These are phyloP conservation scores for Cactoblastis cactorum DNA, from an alignment of 2,888 invertebrate genomes.

Conservation along the genomic window DNA sequence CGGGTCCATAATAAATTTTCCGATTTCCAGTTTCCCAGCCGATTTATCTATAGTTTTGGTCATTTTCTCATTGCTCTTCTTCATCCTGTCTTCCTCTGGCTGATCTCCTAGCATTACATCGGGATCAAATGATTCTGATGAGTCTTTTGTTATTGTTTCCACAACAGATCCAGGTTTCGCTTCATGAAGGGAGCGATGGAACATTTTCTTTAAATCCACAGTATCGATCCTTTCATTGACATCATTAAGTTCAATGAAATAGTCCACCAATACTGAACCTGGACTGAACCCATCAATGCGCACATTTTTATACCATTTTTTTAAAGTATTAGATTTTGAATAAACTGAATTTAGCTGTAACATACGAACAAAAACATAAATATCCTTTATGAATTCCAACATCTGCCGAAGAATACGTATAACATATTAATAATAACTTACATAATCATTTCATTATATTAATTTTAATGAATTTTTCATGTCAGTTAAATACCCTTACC, in stretches of 20 bases:
- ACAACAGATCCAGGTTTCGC: slow-evolving; percentile 73
- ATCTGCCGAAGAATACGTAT: too few relatives aligned
- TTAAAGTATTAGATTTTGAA: slow-evolving; percentile 84
- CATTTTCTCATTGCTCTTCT: slow-evolving; percentile 69
- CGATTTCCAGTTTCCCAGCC: slow-evolving; percentile 85
- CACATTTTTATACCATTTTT: slow-evolving; percentile 91
- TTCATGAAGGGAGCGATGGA: slow-evolving; percentile 81
- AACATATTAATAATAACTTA: too few relatives aligned
- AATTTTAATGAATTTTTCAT: too few relatives aligned
- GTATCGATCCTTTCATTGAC: slow-evolving; percentile 85
- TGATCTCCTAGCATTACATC: slow-evolving; percentile 71
- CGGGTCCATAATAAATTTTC: slow-evolving; percentile 91
- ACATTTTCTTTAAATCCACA: slow-evolving; percentile 83
- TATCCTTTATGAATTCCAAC: too few relatives aligned
- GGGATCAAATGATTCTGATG: slow-evolving; percentile 51
- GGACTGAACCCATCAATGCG: slow-evolving; percentile 93
- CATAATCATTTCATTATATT: too few relatives aligned
- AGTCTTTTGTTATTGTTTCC: slow-evolving; percentile 47
- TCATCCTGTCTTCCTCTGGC: slow-evolving; percentile 69
- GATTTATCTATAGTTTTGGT: slow-evolving; percentile 75
- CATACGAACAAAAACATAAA: background rate
- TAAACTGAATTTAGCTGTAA: slow-evolving; percentile 91
- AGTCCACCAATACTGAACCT: slow-evolving; percentile 93
- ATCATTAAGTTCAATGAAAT: slow-evolving; percentile 90
- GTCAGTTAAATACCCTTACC: slow-evolving; percentile 70